Evolutionary conservation across 92 coral and sea anemone species (phyloP).

Genomic region (Porites lobata): DNA sequence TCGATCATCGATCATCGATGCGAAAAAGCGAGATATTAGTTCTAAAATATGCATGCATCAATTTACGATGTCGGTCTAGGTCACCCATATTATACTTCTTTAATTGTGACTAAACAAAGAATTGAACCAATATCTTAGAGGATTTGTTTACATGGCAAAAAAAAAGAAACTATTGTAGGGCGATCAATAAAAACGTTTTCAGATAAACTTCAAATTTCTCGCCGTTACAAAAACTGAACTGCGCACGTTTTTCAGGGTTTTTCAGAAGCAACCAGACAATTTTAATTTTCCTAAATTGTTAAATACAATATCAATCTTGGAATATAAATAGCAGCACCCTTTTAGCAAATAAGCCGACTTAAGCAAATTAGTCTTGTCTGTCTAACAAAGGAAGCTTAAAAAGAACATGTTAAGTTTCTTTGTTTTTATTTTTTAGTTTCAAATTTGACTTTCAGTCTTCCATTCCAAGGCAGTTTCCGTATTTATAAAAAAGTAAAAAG

Average conservation of each 20-base stretch:
- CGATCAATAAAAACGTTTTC: constrained; percentile 1
- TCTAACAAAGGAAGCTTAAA: constrained; percentile 8
- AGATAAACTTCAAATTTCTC: not conserved
- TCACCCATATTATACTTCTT: not conserved
- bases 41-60: constrained; percentile 10
- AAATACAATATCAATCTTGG: not conserved
- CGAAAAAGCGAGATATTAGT: constrained; percentile 7
- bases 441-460: not conserved
- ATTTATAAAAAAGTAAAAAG: not conserved
- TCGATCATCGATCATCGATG: not conserved
- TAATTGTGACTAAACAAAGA: not conserved
- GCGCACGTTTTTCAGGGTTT: not conserved
- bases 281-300: constrained; percentile 22
- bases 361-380: constrained; percentile 24
- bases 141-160: constrained; percentile 51
- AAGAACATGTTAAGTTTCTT: not conserved
- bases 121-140: constrained; percentile 1
- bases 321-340: constrained; percentile 42
- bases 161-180: not conserved
- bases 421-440: not conserved
- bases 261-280: not conserved
- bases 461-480: not conserved
- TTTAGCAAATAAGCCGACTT: constrained; percentile 3
- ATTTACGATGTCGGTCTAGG: not conserved
- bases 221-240: not conserved